Conservation (phyloP, 30 jellyfish, hydroid and myxozoan genomes). For the Cassiopea xamachana region DNA sequence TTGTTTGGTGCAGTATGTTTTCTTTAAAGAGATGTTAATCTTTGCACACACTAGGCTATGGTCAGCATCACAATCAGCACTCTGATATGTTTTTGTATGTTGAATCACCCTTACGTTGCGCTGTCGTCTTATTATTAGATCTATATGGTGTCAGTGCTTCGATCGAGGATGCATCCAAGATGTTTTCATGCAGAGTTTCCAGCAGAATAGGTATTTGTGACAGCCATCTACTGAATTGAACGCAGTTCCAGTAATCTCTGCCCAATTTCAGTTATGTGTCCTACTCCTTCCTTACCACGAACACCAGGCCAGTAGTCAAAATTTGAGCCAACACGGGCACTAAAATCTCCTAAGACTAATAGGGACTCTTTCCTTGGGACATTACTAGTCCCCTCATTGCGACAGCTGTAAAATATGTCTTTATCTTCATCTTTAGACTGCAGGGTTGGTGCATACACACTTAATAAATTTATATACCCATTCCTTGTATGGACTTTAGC, state of each 20-base stretch:
- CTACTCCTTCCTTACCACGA: conserved; percentile 40
- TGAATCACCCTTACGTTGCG: conserved; percentile 26
- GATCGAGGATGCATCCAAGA: conserved; percentile 60
- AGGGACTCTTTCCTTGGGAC: conserved; percentile 13
- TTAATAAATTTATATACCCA: conserved; percentile 14
- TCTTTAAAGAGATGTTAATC: conserved; percentile 18
- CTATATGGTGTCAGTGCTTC: conserved; percentile 53
- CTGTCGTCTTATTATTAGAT: conserved; percentile 34
- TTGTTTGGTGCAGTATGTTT: conserved; percentile 7
- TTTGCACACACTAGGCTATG: conserved; percentile 40
- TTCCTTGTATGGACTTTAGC: conserved; percentile 16
- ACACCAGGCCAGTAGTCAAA: background rate
- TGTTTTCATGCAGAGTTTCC: conserved; percentile 25
- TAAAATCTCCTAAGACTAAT: conserved; percentile 32
- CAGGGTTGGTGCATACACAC: conserved; percentile 46
- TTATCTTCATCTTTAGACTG: conserved; percentile 9
- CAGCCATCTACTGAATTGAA: conserved; percentile 11
- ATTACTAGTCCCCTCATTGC: background rate
- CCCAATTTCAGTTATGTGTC: conserved; percentile 31
- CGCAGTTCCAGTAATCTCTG: conserved; percentile 29
- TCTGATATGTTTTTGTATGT: conserved; percentile 45
- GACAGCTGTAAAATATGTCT: background rate
- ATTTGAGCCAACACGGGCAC: conserved; percentile 29
- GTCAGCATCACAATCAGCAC: conserved; percentile 65
- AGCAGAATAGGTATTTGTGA: conserved; percentile 29